Conservation (phyloP, 2,113 vertebrate genomes). For the Upupa epops region DNA sequence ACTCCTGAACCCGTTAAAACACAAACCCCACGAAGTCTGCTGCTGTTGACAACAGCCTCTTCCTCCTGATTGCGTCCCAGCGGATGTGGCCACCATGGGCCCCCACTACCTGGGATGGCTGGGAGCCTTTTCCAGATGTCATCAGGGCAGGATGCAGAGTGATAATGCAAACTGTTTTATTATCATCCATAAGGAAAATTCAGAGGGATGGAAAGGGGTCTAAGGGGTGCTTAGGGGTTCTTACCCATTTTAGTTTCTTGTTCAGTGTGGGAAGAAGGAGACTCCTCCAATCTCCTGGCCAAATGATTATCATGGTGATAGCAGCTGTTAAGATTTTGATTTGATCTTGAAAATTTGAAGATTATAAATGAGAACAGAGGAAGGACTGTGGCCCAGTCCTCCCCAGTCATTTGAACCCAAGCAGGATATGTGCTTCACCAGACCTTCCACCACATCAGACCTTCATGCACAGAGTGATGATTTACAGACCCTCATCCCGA, state of each 20-base stretch:
- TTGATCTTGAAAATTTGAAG: neutral
- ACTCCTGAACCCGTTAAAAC: slow-evolving; percentile 32
- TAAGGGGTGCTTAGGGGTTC: neutral
- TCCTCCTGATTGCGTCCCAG: slow-evolving; percentile 7
- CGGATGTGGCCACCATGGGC: neutral
- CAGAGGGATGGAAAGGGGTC: neutral
- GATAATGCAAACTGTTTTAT: neutral
- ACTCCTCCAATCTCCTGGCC: neutral
- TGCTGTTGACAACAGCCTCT: slow-evolving; percentile 1
- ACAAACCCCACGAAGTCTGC: neutral
- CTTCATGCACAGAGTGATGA: neutral
- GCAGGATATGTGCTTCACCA: neutral
- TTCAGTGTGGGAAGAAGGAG: neutral
- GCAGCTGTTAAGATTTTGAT: neutral
- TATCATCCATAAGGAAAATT: neutral
- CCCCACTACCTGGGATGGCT: neutral
- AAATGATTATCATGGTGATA: rapidly evolving
- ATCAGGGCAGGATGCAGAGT: neutral
- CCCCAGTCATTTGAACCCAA: neutral
- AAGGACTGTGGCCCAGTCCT: neutral
- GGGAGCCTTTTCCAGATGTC: neutral
- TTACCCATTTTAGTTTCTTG: neutral
- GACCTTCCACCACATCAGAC: slow-evolving; percentile 3
- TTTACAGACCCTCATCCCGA: neutral
- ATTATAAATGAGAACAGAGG: neutral